These are phyloP conservation scores for Corythaeola cristata DNA, from an alignment of 2,113 vertebrate species.

Conservation along the genomic window DNA sequence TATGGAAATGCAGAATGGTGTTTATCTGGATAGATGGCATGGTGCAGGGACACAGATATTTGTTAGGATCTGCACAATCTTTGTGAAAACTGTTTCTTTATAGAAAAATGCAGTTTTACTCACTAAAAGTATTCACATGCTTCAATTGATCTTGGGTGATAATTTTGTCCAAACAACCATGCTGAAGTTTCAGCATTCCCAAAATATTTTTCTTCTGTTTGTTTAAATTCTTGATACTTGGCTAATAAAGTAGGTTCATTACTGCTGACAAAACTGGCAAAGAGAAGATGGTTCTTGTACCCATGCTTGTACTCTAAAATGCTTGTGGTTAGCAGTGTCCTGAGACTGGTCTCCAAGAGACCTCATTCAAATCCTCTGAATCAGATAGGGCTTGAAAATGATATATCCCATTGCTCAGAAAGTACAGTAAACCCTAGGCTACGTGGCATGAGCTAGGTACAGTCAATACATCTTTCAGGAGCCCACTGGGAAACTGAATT, in stretches of 20 bases:
- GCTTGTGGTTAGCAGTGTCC: neutral
- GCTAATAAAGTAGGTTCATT: neutral
- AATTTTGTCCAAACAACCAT: neutral
- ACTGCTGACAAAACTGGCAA: neutral
- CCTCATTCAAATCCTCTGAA: neutral
- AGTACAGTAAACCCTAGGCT: neutral
- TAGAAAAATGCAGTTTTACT: neutral
- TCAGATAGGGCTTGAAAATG: neutral
- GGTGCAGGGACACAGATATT: neutral
- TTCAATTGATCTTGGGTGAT: neutral
- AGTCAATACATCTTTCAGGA: neutral
- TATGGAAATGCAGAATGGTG: neutral
- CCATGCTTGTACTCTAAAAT: neutral
- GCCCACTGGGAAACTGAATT: neutral
- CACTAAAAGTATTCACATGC: neutral
- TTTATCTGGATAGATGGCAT: neutral
- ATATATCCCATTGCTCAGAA: neutral
- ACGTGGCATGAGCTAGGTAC: neutral
- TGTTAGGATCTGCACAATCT: neutral
- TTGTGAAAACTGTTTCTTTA: neutral
- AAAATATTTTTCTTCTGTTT: neutral
- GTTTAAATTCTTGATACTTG: neutral
- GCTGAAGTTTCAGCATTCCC: neutral
- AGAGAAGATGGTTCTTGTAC: neutral
- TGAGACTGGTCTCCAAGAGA: neutral